phyloP scores from a whole-genome alignment of 1,140 invertebrate genomes.

The Lepeophtheirus salmonis region DNA sequence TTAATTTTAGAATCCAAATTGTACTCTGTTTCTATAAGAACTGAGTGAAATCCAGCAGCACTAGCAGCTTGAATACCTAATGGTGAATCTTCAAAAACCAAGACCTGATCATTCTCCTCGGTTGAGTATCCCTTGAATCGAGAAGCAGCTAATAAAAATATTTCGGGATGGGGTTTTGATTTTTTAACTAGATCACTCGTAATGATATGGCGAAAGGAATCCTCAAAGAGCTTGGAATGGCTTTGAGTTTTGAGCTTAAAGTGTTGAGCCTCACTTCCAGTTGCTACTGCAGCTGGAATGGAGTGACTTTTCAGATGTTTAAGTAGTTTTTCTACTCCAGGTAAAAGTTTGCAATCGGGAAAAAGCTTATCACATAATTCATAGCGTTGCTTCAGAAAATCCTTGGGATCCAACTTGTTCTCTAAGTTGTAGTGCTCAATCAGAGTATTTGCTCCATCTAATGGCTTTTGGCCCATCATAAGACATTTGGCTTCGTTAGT shows the following conservation, averaged over 20 bases:
- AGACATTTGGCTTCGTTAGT: neutral
- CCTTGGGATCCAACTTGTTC: neutral
- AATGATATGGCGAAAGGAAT: neutral
- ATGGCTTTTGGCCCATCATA: conserved; percentile 3
- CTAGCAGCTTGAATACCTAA: conserved; percentile 2
- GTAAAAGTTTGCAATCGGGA: neutral
- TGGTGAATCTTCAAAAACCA: conserved; percentile 5
- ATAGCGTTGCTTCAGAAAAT: neutral
- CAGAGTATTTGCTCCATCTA: neutral
- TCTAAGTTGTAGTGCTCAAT: neutral
- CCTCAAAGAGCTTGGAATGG: neutral
- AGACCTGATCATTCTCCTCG: neutral
- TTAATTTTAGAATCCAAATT: neutral
- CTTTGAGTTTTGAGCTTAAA: neutral
- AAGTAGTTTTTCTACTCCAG: neutral
- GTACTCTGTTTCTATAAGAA: no score
- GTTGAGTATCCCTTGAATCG: neutral
- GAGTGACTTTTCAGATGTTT: neutral
- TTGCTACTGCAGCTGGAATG: neutral
- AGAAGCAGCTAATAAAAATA: neutral
- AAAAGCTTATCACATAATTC: conserved; percentile 1
- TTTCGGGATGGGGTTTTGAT: conserved; percentile 4
- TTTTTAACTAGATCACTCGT: conserved; percentile 3
- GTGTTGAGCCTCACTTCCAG: neutral
- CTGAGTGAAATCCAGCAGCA: neutral